A percentile compares a stretch with the other conserved stretches of the same genome.
Conservation (phyloP, 2,888 invertebrate genomes). For the Uropetala carovei region DNA sequence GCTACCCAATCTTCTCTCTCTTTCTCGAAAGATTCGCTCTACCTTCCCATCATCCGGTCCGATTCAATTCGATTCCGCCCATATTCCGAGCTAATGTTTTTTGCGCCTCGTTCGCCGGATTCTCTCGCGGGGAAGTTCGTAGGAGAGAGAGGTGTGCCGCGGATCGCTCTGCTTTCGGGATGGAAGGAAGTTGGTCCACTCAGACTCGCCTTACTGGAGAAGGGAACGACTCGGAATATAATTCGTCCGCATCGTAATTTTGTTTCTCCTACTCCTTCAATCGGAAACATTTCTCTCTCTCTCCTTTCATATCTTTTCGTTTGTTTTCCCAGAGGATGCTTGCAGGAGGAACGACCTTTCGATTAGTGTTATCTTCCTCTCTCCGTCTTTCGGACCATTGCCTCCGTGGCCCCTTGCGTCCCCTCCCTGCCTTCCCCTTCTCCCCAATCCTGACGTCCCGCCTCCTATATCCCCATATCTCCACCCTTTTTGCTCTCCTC, state of each 20-base stretch:
- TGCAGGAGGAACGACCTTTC: not conserved
- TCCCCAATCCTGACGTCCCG: not conserved
- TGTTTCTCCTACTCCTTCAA: conserved; percentile 57
- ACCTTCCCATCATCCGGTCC: not conserved
- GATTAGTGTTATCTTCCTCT: not conserved
- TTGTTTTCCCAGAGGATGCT: conserved; percentile 42
- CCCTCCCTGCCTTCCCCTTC: not conserved
- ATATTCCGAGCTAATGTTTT: not conserved
- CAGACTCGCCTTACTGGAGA: not conserved
- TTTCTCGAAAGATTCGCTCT: not conserved
- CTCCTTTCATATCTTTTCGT: conserved; percentile 36
- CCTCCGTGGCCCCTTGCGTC: not conserved
- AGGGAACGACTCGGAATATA: not conserved
- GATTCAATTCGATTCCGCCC: not conserved
- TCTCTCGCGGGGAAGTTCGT: not conserved
- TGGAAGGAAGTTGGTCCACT: not conserved
- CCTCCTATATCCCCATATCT: not conserved
- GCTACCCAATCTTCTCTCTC: not conserved
- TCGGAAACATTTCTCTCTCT: conserved; percentile 7
- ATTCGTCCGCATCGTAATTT: conserved; percentile 54
- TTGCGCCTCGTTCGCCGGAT: not conserved
- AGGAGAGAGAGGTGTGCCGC: not conserved
- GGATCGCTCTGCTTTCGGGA: not conserved
- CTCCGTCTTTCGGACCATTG: conserved; percentile 29
- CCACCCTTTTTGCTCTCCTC: not conserved